Base-by-base conservation (phyloP, 2,113 vertebrate species). In the Lanius collurio region DNA sequence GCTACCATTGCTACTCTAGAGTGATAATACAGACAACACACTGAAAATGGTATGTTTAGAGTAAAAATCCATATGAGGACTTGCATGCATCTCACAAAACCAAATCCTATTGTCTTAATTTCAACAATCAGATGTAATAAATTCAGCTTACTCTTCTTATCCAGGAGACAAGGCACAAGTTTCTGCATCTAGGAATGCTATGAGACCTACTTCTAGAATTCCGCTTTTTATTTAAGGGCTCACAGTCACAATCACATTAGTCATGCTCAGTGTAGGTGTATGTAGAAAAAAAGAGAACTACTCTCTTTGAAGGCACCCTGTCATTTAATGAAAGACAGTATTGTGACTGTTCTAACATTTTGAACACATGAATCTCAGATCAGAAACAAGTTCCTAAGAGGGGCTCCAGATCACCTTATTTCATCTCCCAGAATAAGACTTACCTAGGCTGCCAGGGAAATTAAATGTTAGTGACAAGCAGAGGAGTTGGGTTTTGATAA, bases 171-270 rank as follows among this genome's bases (percentile, higher is more conserved):
- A 89, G 57, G 55, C n/a, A 31, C 20, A 50, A 55, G 26, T 33
- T 76, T 67, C 24, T 31, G 11, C 27, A 87, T 63, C 68, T 39
- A 83, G 28, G 20, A 92, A 49, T 55, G 65, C 56, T 46, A n/a
- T 1, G 2, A 85, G 18, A 90, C 47, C 23, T 64, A 57, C 33
- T 67, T 93, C 35, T 83, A 13, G 59, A 93, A 80, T 74, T 80
- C n/a, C 39, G 57, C 39, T 60, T 91, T 57, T 80, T 76, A 82
- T 73, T 92, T 85, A 76, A 79, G 53, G 27, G 83, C 44, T 88
- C 63, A 57, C 69, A 92, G 82, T 93, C 69, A 83, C 87, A 94
- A 84, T 74, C 74, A 57, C 30, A 73, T 88, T 85, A 95, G 79
- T 93, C 91, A 92, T 4, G 6, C 68, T 60, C 44, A 21, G 49